A percentile compares a stretch with the other conserved stretches of the same genome.
These are phyloP conservation scores for Planococcus citri DNA, from an alignment of 1,140 invertebrate genomes.

Conservation along the genomic window DNA sequence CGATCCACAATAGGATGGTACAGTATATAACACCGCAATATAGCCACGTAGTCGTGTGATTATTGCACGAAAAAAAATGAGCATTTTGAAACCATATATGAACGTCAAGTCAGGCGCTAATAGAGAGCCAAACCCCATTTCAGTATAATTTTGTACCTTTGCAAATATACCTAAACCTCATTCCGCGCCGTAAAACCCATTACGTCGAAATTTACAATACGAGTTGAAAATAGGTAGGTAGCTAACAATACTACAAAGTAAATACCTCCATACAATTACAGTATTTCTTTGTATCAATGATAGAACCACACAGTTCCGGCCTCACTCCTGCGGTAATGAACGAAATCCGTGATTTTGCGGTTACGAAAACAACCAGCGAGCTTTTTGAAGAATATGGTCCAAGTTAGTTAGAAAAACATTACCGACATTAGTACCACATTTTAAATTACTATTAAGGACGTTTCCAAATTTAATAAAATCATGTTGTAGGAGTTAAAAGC, in stretches of 20 bases:
- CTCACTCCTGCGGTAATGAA: neutral
- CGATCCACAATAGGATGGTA: too few relatives aligned
- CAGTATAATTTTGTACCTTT: too few relatives aligned
- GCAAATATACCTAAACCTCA: too few relatives aligned
- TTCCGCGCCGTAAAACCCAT: too few relatives aligned
- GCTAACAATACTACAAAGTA: neutral
- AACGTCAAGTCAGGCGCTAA: too few relatives aligned
- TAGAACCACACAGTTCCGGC: neutral
- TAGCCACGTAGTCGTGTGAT: too few relatives aligned
- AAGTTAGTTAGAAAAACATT: neutral
- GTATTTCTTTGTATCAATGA: conserved; percentile 4
- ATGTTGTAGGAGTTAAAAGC: conserved; percentile 7
- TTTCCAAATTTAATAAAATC: neutral
- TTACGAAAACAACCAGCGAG: neutral
- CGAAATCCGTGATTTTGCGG: neutral
- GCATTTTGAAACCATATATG: too few relatives aligned
- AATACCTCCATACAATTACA: neutral
- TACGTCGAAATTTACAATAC: too few relatives aligned
- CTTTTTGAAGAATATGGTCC: neutral
- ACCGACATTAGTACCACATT: conserved; percentile 6
- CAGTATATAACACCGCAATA: too few relatives aligned
- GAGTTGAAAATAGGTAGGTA: too few relatives aligned
- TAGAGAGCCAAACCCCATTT: too few relatives aligned
- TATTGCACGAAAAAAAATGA: too few relatives aligned
- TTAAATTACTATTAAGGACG: neutral